Base-by-base conservation (phyloP, 2,797 vertebrate species). In the Karalla daura region DNA sequence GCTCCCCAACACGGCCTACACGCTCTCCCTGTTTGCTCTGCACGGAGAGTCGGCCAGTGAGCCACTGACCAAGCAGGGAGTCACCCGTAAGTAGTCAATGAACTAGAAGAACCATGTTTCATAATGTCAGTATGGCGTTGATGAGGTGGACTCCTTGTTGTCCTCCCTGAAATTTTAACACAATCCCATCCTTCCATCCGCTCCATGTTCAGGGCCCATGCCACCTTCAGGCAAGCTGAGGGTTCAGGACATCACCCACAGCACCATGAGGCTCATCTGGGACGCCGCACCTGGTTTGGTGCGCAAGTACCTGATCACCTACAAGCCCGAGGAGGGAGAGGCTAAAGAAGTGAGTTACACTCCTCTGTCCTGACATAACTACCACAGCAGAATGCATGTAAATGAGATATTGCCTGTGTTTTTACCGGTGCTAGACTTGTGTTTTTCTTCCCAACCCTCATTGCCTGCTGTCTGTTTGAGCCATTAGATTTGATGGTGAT, bases 221-320 rank as follows among this genome's bases (percentile, higher is more conserved):
- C 95, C 95, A 49, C 94, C 92, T 18, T 90, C 94, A 2, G 95
- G 94, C 43, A 77, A 94, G 37, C 85, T 99, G 78, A 94, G 53
- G 64, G 90, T 98, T 70, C 92, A 86, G n/a, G 98, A 99, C 2
- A 78, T 98, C 68, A 98, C 96, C 76, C 98, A 99, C 80, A 98
- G 97, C 89, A 89, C 90, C 70, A 95, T 99, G 94, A 91, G 86
- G 46, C 90, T 97, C 0, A 58, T 89, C 41, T 99, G 98, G 98
- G 97, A 99, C 58, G 93, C 95, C 1, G 96, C 93, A 3, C 94
- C 95, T n/a, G 96, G 96, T 17, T 87, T 84, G 44, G 98, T 99
- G 67, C 93, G 85, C 40, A 98, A 95, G 81, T 99, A 99, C 47
- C 84, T 95, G 13, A 69, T 99, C 79, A 95, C 88, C 81, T 99